Percentiles rank a stretch among this genome's conserved stretches.
phyloP scores from a whole-genome alignment of 2,797 vertebrate species.

The Hephaestus fuliginosus region DNA sequence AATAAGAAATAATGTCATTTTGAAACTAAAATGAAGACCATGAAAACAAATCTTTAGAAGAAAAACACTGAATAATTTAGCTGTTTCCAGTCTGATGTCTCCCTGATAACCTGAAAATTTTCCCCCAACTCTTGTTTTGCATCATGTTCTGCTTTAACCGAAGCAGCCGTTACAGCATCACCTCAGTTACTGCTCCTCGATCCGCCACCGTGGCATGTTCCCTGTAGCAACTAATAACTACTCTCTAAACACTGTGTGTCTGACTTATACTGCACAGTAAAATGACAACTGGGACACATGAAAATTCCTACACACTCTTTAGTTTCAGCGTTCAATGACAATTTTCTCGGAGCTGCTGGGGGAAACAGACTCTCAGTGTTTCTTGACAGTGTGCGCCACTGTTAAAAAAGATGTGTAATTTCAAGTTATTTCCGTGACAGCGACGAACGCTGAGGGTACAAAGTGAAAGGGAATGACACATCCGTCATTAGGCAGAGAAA shows the following conservation, averaged over 20 bases:
- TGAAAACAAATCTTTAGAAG: background rate
- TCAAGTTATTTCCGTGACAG: constrained; percentile 34
- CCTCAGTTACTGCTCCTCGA: constrained; percentile 11
- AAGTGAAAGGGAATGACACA: constrained; percentile 15
- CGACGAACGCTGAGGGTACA: constrained; percentile 4
- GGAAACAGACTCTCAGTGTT: background rate
- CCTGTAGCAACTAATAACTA: constrained; percentile 28
- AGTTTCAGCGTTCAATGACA: constrained; percentile 11
- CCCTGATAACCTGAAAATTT: background rate
- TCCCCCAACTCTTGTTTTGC: background rate
- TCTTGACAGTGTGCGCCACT: constrained; percentile 14
- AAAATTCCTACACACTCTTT: constrained; percentile 15
- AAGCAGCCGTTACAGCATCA: background rate
- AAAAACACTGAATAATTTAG: background rate
- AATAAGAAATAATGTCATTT: background rate
- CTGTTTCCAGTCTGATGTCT: background rate
- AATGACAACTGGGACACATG: constrained; percentile 53
- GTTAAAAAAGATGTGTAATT: background rate
- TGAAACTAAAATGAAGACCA: background rate
- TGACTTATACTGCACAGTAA: constrained; percentile 31
- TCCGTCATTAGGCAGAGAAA: background rate
- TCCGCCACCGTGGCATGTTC: constrained; percentile 9
- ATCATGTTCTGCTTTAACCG: background rate
- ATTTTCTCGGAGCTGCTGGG: background rate
- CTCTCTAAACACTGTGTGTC: constrained; percentile 46